Base-by-base conservation (phyloP, 2,113 vertebrate species). In the Chloropsis cyanopogon region DNA sequence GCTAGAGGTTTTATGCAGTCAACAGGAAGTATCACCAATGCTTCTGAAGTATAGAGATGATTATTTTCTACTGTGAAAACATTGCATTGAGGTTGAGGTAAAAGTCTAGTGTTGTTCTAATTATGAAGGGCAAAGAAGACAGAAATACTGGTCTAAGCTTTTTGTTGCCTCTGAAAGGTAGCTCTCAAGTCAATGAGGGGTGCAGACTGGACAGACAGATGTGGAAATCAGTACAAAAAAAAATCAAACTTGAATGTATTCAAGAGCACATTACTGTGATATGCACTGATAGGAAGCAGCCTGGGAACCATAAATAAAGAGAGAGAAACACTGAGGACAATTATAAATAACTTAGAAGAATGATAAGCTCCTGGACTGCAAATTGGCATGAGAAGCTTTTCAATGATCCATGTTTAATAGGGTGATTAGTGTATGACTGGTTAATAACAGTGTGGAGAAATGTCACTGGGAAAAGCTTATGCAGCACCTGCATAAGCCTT, bases 331-430 rank as follows among this genome's bases (percentile, higher is more conserved):
- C 35, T 78, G 41, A 96, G 83, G 88, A 86, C 64, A 82, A 94
- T 95, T 95, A 94, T 84, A 92, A 91, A 86, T 88, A 96, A 88
- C 86, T 92, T 75, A 78, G 64, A 95, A 93, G 88, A 95, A 83
- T 83, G 21, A 88, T 92, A 93, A 94, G 60, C 80, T 94, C 72
- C 92, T 49, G 76, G 80, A 86, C 65, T 77, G 72, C 91, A 96
- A 96, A 96, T 81, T 95, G 86, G 50, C 76, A 86, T 77, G 64
- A 83, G 86, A 60, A 88, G 73, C 52, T 92, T 83, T 92, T 93
- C 88, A 96, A 86, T 86, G 83, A 96, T 94, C 91, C 94, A 28
- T 81, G 86, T 54, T 93, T 93, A 88, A 91, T 47, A 56, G 72
- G 72, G 71, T 66, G 80, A 93, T 95, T 92, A 95, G 82, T 59